Evolutionary conservation across 2,113 vertebrate species (phyloP), one percentile per base, ranked within the genome.

Genomic region (Carassius carassius): DNA sequence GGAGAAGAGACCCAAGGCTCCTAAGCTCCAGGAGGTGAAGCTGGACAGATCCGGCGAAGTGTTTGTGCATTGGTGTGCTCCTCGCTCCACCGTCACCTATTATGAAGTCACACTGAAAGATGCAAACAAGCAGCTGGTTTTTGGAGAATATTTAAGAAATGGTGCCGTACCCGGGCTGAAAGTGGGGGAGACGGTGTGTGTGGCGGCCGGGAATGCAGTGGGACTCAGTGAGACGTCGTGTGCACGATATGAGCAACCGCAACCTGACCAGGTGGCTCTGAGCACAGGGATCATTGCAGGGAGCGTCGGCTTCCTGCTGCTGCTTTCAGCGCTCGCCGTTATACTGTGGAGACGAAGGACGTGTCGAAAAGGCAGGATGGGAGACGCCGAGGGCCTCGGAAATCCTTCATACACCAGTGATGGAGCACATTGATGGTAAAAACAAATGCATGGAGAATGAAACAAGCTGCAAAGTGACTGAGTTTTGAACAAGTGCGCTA

Each of bases 21-120:
- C 95, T 12, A 58, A 32, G 49, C 89, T 95, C 11, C 54, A 9
- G 6, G n/a, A 49, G 1, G 19, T 95, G 69, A 51, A 14, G 87
- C 80, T 84, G 23, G 91, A 67, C 47, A 70, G 0, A 11, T 87
- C 87, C 69, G 32, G 23, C 83, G 88, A 60, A 29, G 83, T 92
- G 13, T 88, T 90, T 47, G 90, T 94, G 7, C 84, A 89, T 29
- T 95, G 95, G 93, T 95, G 95, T 1, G 93, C 95, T 19, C 95
- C 95, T 1, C 86, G 84, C 13, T 95, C 95, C 25, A 87, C 84
- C 2, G 92, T 95, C 54, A 87, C 87, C 1, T 4, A 7, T 12
- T 95, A 95, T 84, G 91, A 79, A 84, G 90, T 95, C n/a, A 32
- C 90, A 21, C 47, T 92, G 0, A 89, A 93, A 14, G 91, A 82